These are phyloP conservation scores for Thymelicus sylvestris DNA, from an alignment of 2,888 invertebrate species.

Conservation along the genomic window DNA sequence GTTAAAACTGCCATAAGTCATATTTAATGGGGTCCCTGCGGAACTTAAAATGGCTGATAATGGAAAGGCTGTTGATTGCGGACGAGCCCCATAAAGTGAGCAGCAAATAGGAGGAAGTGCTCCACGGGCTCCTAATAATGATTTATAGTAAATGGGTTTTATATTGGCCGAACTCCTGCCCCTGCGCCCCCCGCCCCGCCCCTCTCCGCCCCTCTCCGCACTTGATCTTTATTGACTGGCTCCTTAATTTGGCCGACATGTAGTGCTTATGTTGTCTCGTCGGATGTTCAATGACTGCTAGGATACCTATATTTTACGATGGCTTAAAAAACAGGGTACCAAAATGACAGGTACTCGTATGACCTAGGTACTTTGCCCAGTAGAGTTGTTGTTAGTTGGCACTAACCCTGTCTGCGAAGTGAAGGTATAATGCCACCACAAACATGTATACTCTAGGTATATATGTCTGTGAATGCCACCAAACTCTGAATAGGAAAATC, in stretches of 20 bases:
- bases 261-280: neutral
- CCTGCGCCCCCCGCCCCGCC: neutral
- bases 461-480: too few species aligned
- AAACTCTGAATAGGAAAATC: too few species aligned
- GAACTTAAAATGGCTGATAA: slow-evolving; percentile 29
- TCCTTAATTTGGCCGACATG: slow-evolving; percentile 16
- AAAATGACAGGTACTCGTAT: too few species aligned
- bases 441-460: too few species aligned
- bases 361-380: too few species aligned
- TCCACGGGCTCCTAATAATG: slow-evolving; percentile 33
- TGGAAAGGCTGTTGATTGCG: slow-evolving; percentile 22
- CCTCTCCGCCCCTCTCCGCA: neutral
- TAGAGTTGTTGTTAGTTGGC: too few species aligned
- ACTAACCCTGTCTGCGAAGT: too few species aligned
- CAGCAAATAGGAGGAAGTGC: slow-evolving; percentile 33
- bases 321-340: too few species aligned
- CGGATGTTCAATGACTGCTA: neutral
- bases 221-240: slow-evolving; percentile 29
- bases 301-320: too few species aligned
- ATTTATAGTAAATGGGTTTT: slow-evolving; percentile 37
- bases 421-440: too few species aligned
- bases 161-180: slow-evolving; percentile 23
- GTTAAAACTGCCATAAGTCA: slow-evolving; percentile 34
- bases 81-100: slow-evolving; percentile 23
- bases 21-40: slow-evolving; percentile 29